Evolutionary conservation across 2,797 vertebrate genomes (phyloP), one percentile per base, ranked within the genome.

Genomic region (Crenichthys baileyi): DNA sequence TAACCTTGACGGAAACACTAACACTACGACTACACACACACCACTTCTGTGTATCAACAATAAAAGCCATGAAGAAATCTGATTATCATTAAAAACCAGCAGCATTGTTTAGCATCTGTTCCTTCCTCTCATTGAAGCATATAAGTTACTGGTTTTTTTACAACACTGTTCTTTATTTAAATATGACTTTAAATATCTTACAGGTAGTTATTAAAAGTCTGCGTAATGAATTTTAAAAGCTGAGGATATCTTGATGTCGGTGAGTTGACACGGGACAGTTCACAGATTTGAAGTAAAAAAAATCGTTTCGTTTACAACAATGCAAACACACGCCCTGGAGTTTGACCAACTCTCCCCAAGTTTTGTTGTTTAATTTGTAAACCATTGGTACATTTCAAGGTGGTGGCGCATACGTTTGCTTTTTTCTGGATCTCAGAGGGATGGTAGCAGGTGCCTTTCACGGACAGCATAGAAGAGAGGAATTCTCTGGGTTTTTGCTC

Each of bases 181-280:
- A 89, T 88, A 89, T 88, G 76, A 91, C 71, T 90, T 79, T 82
- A 65, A 81, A 48, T 90, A 90, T 88, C 79, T 91, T 90, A 91
- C 87, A 92, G 76, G 85, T 91, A 89, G 88, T 90, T 86, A 91
- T 85, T 88, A 91, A 91, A 94, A 84, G 79, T 88, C 85, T 88
- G 82, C 86, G 83, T 87, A 83, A 89, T 81, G 74, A 85, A 82
- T 55, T 84, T 77, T 36, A 29, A 88, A 82, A 86, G 81, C 77
- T 87, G 87, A 83, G 82, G 73, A 78, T 75, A 78, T 73, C 61
- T 82, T 83, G 41, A 87, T 81, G 76, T 73, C 68, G 44, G 82
- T 76, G 71, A 78, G 81, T 61, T 12, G 13, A 61, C 15, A 1
- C 15, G 9, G 63, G 39, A 67, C 36, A 41, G 36, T 68, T 68